These are phyloP conservation scores for Chondrosia reniformis DNA, from an alignment of 37 sponge, comb jelly and placozoan genomes.

Conservation along the genomic window DNA sequence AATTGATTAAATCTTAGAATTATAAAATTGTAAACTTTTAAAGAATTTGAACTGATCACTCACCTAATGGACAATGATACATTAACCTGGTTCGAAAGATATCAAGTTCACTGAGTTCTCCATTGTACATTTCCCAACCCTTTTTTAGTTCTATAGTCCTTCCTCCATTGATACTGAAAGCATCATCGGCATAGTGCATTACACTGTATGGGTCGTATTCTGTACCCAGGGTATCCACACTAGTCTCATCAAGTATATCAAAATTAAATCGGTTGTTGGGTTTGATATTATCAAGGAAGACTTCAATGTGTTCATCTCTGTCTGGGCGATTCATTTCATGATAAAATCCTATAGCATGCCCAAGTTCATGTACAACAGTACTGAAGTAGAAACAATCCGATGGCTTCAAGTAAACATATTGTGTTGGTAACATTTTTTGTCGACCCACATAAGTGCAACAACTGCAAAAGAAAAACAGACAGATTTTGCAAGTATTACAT, in stretches of 20 bases:
- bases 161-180: neutral
- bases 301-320: constrained; percentile 40
- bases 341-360: constrained; percentile 61
- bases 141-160: neutral
- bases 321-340: constrained; percentile 67
- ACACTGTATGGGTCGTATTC: neutral
- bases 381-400: constrained; percentile 12
- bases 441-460: constrained; percentile 50
- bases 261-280: neutral
- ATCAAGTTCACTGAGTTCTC: constrained; percentile 9
- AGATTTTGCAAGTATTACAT: too few species aligned
- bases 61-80: constrained; percentile 15
- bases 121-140: neutral
- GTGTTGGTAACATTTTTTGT: neutral
- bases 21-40: too few species aligned
- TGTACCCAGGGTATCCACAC: neutral
- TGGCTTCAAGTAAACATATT: constrained; percentile 27
- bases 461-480: constrained; percentile 17
- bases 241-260: neutral
- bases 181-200: neutral
- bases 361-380: constrained; percentile 60
- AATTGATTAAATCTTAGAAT: too few species aligned
- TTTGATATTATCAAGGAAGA: constrained; percentile 30
- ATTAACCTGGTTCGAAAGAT: neutral
- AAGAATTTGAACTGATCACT: too few species aligned